Conservation (phyloP, 2,113 vertebrate species). For the Lagenorhynchus albirostris region DNA sequence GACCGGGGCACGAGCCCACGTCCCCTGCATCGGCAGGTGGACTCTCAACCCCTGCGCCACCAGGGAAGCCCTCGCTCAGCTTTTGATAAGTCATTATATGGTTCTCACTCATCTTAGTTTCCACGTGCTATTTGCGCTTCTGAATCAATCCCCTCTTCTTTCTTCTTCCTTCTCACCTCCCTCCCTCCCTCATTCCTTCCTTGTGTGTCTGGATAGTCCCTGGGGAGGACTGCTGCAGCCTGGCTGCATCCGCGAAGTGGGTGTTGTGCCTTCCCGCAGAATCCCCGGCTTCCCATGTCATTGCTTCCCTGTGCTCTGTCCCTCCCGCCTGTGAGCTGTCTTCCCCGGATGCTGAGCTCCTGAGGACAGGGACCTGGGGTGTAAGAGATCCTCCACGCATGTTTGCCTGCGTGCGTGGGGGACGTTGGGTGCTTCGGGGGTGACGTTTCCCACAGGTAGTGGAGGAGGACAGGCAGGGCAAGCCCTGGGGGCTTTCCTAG, state of each 20-base stretch:
- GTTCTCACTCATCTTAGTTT: background rate
- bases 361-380: background rate
- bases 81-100: background rate
- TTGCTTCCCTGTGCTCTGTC: background rate
- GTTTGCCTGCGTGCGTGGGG: background rate
- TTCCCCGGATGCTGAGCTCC: background rate
- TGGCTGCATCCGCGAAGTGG: background rate
- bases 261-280: background rate
- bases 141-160: background rate
- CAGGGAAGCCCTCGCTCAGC: background rate
- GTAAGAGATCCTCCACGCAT: background rate
- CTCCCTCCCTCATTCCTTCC: background rate
- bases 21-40: too few relatives aligned
- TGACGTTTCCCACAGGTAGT: background rate
- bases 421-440: background rate
- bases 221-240: background rate
- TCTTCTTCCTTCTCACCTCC: background rate
- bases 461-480: background rate
- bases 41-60: too few relatives aligned
- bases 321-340: background rate
- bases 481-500: background rate
- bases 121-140: background rate
- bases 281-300: background rate
- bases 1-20: too few relatives aligned
- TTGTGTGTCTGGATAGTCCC: background rate